Percentiles rank a stretch among this genome's conserved stretches.
Conservation (phyloP, 2,797 vertebrate genomes). For the Enteromius unitaeniatus region DNA sequence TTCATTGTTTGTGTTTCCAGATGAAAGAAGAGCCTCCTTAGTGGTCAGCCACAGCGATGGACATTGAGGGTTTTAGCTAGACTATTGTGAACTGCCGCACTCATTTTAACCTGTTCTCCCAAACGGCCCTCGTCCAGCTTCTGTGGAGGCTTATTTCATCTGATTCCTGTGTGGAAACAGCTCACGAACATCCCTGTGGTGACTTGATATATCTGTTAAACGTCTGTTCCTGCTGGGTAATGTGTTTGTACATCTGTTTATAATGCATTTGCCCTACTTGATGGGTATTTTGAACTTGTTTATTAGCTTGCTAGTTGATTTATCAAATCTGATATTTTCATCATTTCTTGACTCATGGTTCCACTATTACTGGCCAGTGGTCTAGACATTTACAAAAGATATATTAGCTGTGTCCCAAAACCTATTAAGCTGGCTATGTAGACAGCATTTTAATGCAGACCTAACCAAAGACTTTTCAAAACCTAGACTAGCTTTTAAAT, state of each 20-base stretch:
- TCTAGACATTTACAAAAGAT: constrained; percentile 29
- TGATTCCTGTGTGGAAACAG: constrained; percentile 18
- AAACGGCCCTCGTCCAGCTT: constrained; percentile 13
- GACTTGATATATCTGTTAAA: constrained; percentile 34
- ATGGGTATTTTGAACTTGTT: constrained; percentile 26
- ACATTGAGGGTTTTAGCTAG: constrained; percentile 71
- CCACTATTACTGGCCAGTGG: constrained; percentile 20
- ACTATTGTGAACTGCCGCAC: constrained; percentile 70
- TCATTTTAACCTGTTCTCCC: constrained; percentile 5
- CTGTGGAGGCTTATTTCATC: constrained; percentile 38
- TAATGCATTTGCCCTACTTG: constrained; percentile 22
- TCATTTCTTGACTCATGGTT: constrained; percentile 28
- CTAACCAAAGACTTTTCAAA: not conserved
- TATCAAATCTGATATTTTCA: constrained; percentile 28
- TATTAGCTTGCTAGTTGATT: constrained; percentile 34
- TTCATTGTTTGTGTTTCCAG: constrained; percentile 77
- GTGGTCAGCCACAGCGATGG: constrained; percentile 69
- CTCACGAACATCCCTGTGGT: constrained; percentile 8
- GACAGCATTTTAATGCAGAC: not conserved
- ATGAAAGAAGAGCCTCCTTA: constrained; percentile 72
- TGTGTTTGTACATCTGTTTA: constrained; percentile 29
- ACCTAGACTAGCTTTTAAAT: not conserved
- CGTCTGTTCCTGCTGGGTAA: constrained; percentile 31
- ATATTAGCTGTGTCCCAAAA: not conserved
- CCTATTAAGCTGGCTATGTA: not conserved